Percentiles rank a stretch among this genome's conserved stretches.
Evolutionary conservation across 2,113 vertebrate genomes (phyloP).

Genomic region (Cyanoderma ruficeps): DNA sequence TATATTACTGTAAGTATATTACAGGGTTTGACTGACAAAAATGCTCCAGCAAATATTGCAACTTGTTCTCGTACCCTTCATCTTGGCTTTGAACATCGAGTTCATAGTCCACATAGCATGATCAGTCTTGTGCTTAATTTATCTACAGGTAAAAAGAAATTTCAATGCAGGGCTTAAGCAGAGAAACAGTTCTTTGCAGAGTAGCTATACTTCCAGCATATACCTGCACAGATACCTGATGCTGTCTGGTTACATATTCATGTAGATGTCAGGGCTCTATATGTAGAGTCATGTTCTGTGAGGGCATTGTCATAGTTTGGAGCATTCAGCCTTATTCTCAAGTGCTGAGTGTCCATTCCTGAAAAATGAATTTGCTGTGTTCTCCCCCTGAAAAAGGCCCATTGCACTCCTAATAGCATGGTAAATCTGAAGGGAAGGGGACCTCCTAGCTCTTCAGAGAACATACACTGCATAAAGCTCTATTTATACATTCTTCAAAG

Average conservation of each 20-base stretch:
- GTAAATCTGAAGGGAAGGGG: not conserved
- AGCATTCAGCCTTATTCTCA: not conserved
- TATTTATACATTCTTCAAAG: not conserved
- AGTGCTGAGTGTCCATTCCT: not conserved
- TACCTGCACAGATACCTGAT: not conserved
- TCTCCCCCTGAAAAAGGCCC: not conserved
- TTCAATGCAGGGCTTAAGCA: not conserved
- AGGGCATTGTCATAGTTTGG: not conserved
- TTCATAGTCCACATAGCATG: not conserved
- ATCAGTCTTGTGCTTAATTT: not conserved
- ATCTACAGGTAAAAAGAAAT: not conserved
- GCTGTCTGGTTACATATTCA: not conserved
- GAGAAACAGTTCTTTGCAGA: constrained; percentile 9
- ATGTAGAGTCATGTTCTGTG: not conserved
- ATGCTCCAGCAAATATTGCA: not conserved
- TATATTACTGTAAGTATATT: not conserved
- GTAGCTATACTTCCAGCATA: not conserved
- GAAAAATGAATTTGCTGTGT: not conserved
- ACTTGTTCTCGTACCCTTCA: not conserved
- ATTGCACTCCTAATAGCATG: not conserved
- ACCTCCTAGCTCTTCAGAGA: not conserved
- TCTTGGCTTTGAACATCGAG: constrained; percentile 9
- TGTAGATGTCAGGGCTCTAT: not conserved
- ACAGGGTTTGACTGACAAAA: constrained; percentile 8
- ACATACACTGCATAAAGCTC: not conserved